Base-by-base conservation (phyloP, 2,113 vertebrate species). In the Nothocercus nigrocapillus region DNA sequence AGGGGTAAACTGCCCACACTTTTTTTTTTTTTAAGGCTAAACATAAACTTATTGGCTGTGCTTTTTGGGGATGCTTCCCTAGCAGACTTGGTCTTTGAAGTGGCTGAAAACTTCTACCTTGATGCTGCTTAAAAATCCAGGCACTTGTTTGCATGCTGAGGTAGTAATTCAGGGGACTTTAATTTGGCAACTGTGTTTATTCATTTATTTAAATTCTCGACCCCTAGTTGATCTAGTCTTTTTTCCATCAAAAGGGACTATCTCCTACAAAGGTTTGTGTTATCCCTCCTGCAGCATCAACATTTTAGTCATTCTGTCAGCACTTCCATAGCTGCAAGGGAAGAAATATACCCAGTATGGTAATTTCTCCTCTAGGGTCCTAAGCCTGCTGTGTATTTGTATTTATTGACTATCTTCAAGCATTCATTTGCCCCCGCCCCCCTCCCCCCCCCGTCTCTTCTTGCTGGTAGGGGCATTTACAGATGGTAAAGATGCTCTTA, bases 251-350 rank as follows among this genome's bases (percentile, higher is more conserved):
- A 30, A 82, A 0, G 4, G 80, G 63, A n/a, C 73, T 22, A 20
- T 53, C 13, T 51, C 47, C 38, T 91, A 42, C 38, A 51, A 45
- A 49, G 47, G 56, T 47, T 82, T 0, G 0, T 49, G 54, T 72
- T 90, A 13, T 79, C 88, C 62, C 34, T 93, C 74, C 76, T 79
- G 83, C 93, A 92, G 81, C 84, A 85, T 89, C 91, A 95, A 88
- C 84, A 63, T 74, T 88, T 93, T 81, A 1, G 0, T 54, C 1
- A 1, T 77, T 38, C 75, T 85, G 66, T 79, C 77, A 87, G 93
- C 91, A 68, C 34, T 28, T 89, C 62, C 58, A 58, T 62, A n/a
- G 54, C 87, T 95, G 84, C 62, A 51, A 92, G 54, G 72, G 82
- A 49, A 85, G 44, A 89, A 91, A 89, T 24, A 36, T 61, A 62